Evolutionary conservation across 2,888 invertebrate genomes (phyloP).

Genomic region (Helleia helle): DNA sequence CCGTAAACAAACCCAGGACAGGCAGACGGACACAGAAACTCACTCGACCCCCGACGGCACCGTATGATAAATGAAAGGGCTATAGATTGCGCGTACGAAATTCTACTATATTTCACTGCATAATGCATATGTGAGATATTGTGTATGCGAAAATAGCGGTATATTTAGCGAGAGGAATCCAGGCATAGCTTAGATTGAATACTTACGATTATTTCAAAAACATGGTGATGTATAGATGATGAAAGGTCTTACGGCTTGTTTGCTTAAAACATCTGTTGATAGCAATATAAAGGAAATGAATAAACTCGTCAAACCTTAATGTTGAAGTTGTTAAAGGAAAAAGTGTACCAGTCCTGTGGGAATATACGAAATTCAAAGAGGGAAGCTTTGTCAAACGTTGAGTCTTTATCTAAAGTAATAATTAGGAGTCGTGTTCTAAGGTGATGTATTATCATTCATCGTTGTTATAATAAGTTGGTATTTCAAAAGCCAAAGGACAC

Average conservation of each 20-base stretch:
- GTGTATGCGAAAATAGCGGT: too few relatives aligned
- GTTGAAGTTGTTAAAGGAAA: not conserved
- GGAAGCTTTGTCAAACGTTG: not conserved
- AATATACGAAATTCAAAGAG: not conserved
- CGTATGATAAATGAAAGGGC: conserved; percentile 57
- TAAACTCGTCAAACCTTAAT: not conserved
- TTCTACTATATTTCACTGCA: too few relatives aligned
- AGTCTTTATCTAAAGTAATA: conserved; percentile 2
- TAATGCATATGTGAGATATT: too few relatives aligned
- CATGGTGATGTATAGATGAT: too few relatives aligned
- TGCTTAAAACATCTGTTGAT: too few relatives aligned
- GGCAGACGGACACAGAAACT: conserved; percentile 52
- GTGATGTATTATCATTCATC: not conserved
- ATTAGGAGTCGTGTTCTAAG: conserved; percentile 1
- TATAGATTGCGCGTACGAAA: too few relatives aligned
- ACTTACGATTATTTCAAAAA: too few relatives aligned
- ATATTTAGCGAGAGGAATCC: too few relatives aligned
- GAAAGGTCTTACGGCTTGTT: too few relatives aligned
- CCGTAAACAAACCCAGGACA: conserved; percentile 56
- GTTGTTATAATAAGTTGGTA: conserved; percentile 31
- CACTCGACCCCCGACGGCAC: conserved; percentile 47
- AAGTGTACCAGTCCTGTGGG: not conserved
- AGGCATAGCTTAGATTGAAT: too few relatives aligned
- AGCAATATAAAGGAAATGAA: conserved; percentile 1
- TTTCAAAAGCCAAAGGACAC: conserved; percentile 53